Evolutionary conservation across 2,113 vertebrate species (phyloP).

Genomic region (Hystrix brachyura): DNA sequence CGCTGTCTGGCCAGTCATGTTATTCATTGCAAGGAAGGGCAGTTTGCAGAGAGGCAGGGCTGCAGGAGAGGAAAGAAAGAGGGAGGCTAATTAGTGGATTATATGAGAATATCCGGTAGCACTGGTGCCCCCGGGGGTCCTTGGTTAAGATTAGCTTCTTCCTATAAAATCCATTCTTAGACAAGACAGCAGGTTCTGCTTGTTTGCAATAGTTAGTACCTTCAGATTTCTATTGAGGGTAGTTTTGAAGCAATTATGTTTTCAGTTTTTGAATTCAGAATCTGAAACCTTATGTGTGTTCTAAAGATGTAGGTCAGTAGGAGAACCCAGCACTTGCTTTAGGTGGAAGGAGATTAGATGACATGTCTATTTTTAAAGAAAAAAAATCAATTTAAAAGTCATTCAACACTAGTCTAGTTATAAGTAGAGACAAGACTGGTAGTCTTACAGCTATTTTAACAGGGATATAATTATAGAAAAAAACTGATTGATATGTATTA

Average conservation of each 20-base stretch:
- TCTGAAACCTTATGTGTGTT: not conserved
- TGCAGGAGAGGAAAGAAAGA: too few relatives aligned
- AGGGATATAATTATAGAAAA: conserved; percentile 20
- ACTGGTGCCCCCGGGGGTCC: not conserved
- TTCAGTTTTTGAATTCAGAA: conserved; percentile 29
- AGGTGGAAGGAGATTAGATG: not conserved
- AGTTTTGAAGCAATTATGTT: not conserved
- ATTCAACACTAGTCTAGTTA: not conserved
- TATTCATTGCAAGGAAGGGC: not conserved
- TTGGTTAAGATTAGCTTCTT: not conserved
- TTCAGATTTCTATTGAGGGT: not conserved
- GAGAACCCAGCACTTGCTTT: not conserved
- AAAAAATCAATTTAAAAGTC: not conserved
- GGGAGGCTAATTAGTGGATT: not conserved
- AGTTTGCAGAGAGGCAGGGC: not conserved
- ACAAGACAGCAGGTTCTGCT: not conserved
- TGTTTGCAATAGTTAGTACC: not conserved
- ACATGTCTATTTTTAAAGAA: not conserved
- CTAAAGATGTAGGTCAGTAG: not conserved
- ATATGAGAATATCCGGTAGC: not conserved
- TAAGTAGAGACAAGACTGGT: not conserved
- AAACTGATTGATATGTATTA: not conserved
- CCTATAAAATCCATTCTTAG: not conserved
- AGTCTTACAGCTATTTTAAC: not conserved
- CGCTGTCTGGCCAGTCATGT: not conserved